These are phyloP conservation scores for Apomyelois bistriatella DNA, from an alignment of 2,888 invertebrate genomes.

Conservation along the genomic window DNA sequence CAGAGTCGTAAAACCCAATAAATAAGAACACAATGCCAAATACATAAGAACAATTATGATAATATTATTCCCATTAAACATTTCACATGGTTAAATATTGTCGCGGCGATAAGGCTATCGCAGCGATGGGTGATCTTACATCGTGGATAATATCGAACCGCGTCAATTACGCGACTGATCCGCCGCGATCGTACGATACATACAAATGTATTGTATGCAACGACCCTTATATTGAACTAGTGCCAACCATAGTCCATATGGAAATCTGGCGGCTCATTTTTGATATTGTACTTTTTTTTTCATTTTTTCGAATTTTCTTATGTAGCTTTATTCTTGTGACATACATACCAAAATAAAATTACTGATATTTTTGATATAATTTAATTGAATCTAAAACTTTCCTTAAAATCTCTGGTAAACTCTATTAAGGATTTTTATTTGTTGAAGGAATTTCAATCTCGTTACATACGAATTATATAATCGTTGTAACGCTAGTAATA, in stretches of 20 bases:
- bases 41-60: conserved; percentile 57
- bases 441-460: too few relatives aligned
- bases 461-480: too few relatives aligned
- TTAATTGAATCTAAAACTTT: too few relatives aligned
- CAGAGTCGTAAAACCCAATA: neutral
- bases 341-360: too few relatives aligned
- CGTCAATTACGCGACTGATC: conserved; percentile 74
- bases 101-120: conserved; percentile 69
- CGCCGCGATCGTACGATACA: conserved; percentile 66
- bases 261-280: conserved; percentile 1
- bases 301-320: too few relatives aligned
- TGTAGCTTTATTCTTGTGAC: too few relatives aligned
- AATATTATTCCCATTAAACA: conserved; percentile 61
- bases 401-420: too few relatives aligned
- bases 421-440: too few relatives aligned
- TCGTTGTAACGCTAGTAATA: too few relatives aligned
- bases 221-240: conserved; percentile 46
- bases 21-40: conserved; percentile 11
- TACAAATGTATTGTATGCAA: conserved; percentile 68
- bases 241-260: neutral
- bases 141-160: conserved; percentile 70
- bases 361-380: too few relatives aligned
- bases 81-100: conserved; percentile 61
- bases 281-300: neutral
- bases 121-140: conserved; percentile 65